Conservation (phyloP, 2,888 invertebrate species). For the Tenthredo notha region DNA sequence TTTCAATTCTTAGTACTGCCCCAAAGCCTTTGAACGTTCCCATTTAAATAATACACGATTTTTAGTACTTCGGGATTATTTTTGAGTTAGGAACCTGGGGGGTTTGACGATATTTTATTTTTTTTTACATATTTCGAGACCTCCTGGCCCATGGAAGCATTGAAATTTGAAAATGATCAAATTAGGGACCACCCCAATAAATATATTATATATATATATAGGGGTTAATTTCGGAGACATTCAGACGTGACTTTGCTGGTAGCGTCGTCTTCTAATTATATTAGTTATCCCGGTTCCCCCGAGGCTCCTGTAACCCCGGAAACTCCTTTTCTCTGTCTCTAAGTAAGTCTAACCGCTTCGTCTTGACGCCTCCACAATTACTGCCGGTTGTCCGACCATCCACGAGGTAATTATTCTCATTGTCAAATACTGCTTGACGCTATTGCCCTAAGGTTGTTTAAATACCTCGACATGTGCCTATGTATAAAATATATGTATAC, state of each 20-base stretch:
- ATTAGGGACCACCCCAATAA: no score
- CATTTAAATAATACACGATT: no score
- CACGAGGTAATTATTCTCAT: neutral
- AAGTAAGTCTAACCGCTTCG: slow-evolving; percentile 16
- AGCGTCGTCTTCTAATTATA: slow-evolving; percentile 14
- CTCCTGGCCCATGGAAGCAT: no score
- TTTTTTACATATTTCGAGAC: no score
- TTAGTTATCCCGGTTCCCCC: neutral
- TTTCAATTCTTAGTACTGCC: no score
- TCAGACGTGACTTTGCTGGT: neutral
- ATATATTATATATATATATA: no score
- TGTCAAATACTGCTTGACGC: neutral
- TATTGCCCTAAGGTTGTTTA: neutral
- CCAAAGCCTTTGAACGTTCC: no score
- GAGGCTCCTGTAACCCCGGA: neutral
- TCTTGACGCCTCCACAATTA: slow-evolving; percentile 41
- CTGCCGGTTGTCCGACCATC: slow-evolving; percentile 12
- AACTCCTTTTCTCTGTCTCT: neutral
- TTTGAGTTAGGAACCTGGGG: no score
- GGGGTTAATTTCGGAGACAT: neutral
- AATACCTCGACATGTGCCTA: neutral
- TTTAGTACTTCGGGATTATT: no score
- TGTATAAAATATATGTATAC: neutral
- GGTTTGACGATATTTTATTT: no score
- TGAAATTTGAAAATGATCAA: no score